Percentiles rank a stretch among this genome's conserved stretches.
Conservation (phyloP, 2,113 vertebrate genomes). For the Craseonycteris thonglongyai region DNA sequence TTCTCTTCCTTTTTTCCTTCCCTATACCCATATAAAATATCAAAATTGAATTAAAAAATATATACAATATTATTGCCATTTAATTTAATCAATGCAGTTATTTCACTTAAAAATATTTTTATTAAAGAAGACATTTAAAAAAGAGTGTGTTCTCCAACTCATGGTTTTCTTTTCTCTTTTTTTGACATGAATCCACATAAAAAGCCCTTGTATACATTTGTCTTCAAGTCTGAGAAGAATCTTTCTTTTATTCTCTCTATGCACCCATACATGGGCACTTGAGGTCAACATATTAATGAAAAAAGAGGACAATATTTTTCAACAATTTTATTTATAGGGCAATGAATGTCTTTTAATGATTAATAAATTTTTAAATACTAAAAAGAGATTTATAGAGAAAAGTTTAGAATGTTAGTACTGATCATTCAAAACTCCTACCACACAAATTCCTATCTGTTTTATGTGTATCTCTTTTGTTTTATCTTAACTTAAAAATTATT, state of each 20-base stretch:
- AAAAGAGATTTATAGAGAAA: background rate
- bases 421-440: background rate
- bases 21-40: background rate
- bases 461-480: background rate
- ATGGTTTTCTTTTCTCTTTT: background rate
- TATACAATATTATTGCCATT: background rate
- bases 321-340: background rate
- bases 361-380: background rate
- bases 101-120: slow-evolving; percentile 5
- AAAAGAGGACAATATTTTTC: background rate
- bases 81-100: slow-evolving; percentile 3
- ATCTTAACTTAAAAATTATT: background rate
- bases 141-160: background rate
- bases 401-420: background rate
- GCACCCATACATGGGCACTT: background rate
- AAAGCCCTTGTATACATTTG: background rate
- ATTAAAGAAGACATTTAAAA: background rate
- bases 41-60: background rate
- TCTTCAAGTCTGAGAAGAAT: background rate
- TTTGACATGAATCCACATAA: background rate
- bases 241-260: background rate
- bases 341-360: background rate
- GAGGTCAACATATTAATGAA: background rate
- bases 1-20: background rate
- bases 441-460: background rate